Percentiles rank a stretch among this genome's conserved stretches.
phyloP scores from a whole-genome alignment of 1,140 invertebrate species.

The Bombus sylvicola region DNA sequence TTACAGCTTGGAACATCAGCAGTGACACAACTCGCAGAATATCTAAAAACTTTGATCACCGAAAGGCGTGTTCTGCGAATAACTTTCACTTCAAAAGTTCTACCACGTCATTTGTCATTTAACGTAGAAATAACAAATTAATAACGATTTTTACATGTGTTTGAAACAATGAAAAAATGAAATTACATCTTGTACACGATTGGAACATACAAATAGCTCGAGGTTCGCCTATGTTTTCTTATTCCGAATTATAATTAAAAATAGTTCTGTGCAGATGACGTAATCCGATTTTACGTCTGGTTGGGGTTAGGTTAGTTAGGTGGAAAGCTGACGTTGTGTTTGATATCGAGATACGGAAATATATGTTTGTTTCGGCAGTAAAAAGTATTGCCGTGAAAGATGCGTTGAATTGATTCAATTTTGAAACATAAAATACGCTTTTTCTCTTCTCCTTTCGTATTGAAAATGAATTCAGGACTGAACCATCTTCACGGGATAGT shows the following conservation, averaged over 20 bases:
- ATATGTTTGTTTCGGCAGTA: background rate
- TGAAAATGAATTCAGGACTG: background rate
- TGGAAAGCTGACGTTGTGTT: background rate
- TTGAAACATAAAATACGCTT: constrained; percentile 18
- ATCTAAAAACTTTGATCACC: too few species aligned
- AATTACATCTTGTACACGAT: background rate
- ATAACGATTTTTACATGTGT: too few species aligned
- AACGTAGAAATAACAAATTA: too few species aligned
- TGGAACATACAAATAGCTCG: background rate
- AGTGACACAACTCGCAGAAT: too few species aligned
- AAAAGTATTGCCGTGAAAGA: constrained; percentile 5
- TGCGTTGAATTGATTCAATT: constrained; percentile 37
- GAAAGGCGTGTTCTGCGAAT: too few species aligned
- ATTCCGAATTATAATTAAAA: background rate
- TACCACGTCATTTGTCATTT: too few species aligned
- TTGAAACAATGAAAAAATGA: too few species aligned
- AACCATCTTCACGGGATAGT: background rate
- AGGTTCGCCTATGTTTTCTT: too few species aligned
- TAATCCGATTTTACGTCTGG: background rate
- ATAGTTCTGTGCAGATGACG: background rate
- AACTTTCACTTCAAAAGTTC: too few species aligned
- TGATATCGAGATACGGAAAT: background rate
- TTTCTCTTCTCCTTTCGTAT: constrained; percentile 12
- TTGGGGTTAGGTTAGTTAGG: background rate
- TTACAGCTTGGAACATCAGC: too few species aligned